Evolutionary conservation across 2,113 vertebrate species (phyloP).

Genomic region (Rhea americana): DNA sequence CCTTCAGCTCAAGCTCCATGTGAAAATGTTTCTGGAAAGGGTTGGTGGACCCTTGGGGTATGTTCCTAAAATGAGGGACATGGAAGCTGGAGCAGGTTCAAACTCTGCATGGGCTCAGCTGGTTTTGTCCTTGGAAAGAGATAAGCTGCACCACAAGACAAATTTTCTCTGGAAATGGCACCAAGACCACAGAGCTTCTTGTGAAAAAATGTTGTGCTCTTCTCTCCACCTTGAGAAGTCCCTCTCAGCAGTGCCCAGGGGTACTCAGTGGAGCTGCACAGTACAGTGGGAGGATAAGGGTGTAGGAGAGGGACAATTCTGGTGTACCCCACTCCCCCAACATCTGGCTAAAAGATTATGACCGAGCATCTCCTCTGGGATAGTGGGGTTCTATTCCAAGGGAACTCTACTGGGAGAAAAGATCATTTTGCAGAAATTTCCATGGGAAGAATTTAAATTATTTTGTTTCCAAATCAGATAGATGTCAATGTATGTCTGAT

Average conservation of each 20-base stretch:
- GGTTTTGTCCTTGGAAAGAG: background rate
- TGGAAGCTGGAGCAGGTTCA: background rate
- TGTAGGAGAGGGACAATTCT: background rate
- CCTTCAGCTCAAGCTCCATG: background rate
- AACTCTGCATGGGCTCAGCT: background rate
- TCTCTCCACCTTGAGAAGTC: background rate
- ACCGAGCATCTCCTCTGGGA: background rate
- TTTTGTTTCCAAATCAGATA: background rate
- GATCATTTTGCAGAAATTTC: background rate
- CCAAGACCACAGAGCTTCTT: background rate
- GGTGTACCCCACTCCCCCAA: background rate
- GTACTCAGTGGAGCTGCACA: background rate
- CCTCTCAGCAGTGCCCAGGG: background rate
- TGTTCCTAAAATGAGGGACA: background rate
- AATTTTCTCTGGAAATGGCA: background rate
- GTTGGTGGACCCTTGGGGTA: background rate
- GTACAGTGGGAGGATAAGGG: background rate
- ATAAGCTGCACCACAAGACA: background rate
- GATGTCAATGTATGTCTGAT: background rate
- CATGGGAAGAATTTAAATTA: background rate
- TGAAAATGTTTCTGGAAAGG: background rate
- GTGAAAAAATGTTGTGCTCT: background rate
- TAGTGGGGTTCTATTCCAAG: background rate
- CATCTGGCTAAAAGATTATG: background rate
- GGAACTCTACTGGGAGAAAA: background rate